These are phyloP conservation scores for Liparis tanakae DNA, from an alignment of 2,797 vertebrate genomes.

Conservation along the genomic window DNA sequence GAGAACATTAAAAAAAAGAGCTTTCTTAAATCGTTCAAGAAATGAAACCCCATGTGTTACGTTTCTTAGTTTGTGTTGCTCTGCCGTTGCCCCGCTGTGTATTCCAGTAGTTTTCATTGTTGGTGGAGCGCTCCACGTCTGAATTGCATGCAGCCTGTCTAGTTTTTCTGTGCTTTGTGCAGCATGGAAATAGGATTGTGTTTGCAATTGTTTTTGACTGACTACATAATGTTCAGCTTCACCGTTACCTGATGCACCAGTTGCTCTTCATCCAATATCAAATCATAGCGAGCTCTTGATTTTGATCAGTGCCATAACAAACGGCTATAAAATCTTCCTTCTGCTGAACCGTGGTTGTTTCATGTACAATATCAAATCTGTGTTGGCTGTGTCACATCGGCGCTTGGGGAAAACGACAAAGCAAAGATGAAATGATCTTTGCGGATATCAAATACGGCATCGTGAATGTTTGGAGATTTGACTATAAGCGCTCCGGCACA, in stretches of 20 bases:
- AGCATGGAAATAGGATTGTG: too few species aligned
- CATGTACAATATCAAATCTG: constrained; percentile 57
- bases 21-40: neutral
- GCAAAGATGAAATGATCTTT: constrained; percentile 56
- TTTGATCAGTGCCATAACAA: constrained; percentile 29
- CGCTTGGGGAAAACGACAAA: constrained; percentile 30
- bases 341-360: constrained; percentile 38
- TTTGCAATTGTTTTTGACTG: too few species aligned
- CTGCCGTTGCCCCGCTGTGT: neutral
- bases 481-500: constrained; percentile 42
- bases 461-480: constrained; percentile 56
- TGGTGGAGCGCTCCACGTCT: neutral
- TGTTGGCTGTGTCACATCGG: constrained; percentile 47
- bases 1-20: neutral
- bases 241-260: neutral
- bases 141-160: too few species aligned
- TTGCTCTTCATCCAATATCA: neutral
- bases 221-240: neutral
- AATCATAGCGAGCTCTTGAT: constrained; percentile 17
- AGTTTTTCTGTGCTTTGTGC: neutral
- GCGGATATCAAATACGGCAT: constrained; percentile 54
- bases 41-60: neutral
- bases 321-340: constrained; percentile 35
- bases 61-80: neutral
- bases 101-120: neutral